Percentiles rank a stretch among this genome's conserved stretches.
Conservation (phyloP, 2,113 vertebrate genomes). For the Tor tambroides region DNA sequence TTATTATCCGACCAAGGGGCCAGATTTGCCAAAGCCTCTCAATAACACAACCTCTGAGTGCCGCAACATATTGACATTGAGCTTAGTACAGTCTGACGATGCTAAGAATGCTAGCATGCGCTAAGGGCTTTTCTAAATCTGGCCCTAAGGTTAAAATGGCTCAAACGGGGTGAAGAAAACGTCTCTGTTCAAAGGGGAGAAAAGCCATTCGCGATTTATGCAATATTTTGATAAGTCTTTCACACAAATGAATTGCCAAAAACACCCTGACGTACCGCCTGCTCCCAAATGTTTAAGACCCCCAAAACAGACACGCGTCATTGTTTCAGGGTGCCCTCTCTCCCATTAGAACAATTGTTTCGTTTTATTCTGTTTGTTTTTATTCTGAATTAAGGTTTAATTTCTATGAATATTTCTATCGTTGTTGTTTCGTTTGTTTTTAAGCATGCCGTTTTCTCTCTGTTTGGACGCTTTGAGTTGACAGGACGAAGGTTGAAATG, state of each 20-base stretch:
- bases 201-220: slow-evolving; percentile 52
- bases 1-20: slow-evolving; percentile 18
- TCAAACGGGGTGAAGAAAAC: slow-evolving; percentile 22
- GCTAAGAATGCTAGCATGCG: slow-evolving; percentile 37
- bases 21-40: slow-evolving; percentile 53
- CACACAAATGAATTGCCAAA: slow-evolving; percentile 53
- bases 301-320: slow-evolving; percentile 3
- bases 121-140: slow-evolving; percentile 40
- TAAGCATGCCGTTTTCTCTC: slow-evolving; percentile 64
- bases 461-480: slow-evolving; percentile 50
- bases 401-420: slow-evolving; percentile 43
- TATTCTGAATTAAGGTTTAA: slow-evolving; percentile 20
- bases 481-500: slow-evolving; percentile 59
- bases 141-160: slow-evolving; percentile 9
- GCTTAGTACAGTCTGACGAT: slow-evolving; percentile 14
- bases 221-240: slow-evolving; percentile 52
- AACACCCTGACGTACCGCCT: slow-evolving; percentile 42
- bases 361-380: slow-evolving; percentile 6
- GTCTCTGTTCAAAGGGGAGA: slow-evolving; percentile 43
- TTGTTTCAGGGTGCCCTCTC: slow-evolving; percentile 31
- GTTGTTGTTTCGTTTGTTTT: slow-evolving; percentile 53
- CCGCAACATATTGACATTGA: slow-evolving; percentile 37
- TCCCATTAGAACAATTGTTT: slow-evolving; percentile 26
- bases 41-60: slow-evolving; percentile 37
- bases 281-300: neutral